These are phyloP conservation scores for Erebia palarica DNA, from an alignment of 2,888 invertebrate species.

Conservation along the genomic window DNA sequence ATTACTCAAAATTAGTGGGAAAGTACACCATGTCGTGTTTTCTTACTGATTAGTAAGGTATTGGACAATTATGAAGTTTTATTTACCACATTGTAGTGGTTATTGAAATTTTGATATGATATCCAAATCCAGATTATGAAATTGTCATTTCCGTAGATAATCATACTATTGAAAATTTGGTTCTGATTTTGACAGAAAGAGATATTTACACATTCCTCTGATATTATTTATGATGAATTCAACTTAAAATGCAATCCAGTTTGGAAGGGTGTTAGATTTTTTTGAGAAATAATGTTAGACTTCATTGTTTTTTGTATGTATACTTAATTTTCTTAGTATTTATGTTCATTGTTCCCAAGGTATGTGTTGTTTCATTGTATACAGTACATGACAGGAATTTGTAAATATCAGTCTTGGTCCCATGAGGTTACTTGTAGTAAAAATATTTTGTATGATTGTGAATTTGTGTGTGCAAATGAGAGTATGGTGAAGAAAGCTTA, in stretches of 20 bases:
- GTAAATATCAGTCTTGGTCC: slow-evolving; percentile 3
- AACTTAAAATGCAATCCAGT: not conserved
- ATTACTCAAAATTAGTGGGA: not conserved
- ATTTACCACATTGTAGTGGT: not conserved
- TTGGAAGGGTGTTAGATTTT: not conserved
- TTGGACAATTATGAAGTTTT: not conserved
- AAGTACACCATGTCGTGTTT: not conserved
- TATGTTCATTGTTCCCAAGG: not conserved
- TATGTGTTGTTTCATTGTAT: not conserved
- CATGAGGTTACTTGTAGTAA: slow-evolving; percentile 4
- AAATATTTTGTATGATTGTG: not conserved
- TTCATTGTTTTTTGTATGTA: slow-evolving; percentile 5
- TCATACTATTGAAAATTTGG: not conserved
- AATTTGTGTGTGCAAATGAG: slow-evolving; percentile 13
- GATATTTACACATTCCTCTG: slow-evolving; percentile 13
- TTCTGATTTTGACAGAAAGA: slow-evolving; percentile 6
- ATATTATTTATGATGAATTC: not conserved
- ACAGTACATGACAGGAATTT: slow-evolving; percentile 2
- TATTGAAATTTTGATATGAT: not conserved
- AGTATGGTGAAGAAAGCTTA: slow-evolving; percentile 2
- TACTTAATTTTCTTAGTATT: not conserved
- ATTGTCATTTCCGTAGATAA: not conserved
- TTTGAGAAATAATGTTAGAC: not conserved
- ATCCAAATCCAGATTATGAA: not conserved
- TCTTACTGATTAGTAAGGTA: slow-evolving; percentile 2